These are phyloP conservation scores for Tetragnatha montana DNA, from an alignment of 2,888 invertebrate species.

Conservation along the genomic window DNA sequence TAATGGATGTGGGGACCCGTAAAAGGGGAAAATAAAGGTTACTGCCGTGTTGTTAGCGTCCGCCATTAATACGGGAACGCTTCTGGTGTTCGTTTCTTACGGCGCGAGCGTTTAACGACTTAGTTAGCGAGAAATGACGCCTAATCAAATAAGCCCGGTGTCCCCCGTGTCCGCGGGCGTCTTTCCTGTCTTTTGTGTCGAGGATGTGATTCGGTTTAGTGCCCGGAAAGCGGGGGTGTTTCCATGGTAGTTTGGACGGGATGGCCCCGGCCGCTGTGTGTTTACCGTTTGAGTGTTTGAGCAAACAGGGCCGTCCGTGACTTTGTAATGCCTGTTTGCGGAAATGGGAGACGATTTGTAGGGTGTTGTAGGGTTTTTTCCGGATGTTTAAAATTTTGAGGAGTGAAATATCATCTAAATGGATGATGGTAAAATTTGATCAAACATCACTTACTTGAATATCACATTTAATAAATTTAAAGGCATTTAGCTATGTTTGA, in stretches of 20 bases:
- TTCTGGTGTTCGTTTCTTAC: neutral
- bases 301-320: neutral
- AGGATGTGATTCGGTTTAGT: neutral
- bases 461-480: no score
- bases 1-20: conserved; percentile 39
- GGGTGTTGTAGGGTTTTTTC: no score
- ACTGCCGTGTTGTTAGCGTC: conserved; percentile 13
- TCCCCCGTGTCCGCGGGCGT: no score
- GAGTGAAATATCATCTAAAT: no score
- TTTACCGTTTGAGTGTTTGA: neutral
- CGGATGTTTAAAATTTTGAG: no score
- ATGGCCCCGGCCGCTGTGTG: neutral
- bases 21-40: conserved; percentile 46
- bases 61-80: conserved; percentile 24
- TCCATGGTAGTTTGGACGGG: neutral
- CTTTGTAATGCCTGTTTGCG: no score
- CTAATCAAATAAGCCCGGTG: neutral
- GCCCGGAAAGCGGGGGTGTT: neutral
- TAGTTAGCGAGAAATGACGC: neutral
- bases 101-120: conserved; percentile 15
- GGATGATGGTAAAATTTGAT: no score
- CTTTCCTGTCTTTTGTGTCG: neutral
- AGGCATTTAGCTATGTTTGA: no score
- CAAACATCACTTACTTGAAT: no score
- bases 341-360: no score